Evolutionary conservation across 2,888 invertebrate species (phyloP).

Genomic region (Archaeoteleia sp.): DNA sequence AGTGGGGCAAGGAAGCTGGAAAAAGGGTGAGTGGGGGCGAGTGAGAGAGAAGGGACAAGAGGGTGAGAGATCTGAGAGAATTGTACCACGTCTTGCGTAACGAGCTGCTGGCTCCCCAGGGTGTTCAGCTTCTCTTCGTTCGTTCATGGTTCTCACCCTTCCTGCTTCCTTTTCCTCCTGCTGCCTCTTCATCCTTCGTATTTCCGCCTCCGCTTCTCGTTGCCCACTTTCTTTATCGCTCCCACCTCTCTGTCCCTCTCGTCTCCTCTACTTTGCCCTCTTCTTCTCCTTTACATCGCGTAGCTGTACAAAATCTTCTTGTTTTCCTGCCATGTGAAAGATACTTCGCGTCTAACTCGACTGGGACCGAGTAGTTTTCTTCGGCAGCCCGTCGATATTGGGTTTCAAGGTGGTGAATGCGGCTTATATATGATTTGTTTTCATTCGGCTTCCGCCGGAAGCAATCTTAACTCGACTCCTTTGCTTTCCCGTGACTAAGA

Average conservation of each 20-base stretch:
- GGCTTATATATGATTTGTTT: constrained; percentile 59
- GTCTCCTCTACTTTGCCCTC: constrained; percentile 22
- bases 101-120: constrained; percentile 73
- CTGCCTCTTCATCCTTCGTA: constrained; percentile 27
- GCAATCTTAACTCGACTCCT: constrained; percentile 37
- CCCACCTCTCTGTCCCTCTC: constrained; percentile 24
- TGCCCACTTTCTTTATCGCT: constrained; percentile 42
- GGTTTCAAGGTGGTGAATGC: constrained; percentile 46
- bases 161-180: background rate
- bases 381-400: constrained; percentile 48
- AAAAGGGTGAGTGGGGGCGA: constrained; percentile 31
- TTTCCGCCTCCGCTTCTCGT: constrained; percentile 55
- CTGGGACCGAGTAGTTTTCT: constrained; percentile 15
- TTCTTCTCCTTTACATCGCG: constrained; percentile 52
- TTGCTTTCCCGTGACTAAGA: constrained; percentile 20
- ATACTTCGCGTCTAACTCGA: constrained; percentile 57
- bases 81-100: constrained; percentile 71
- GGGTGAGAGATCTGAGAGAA: constrained; percentile 59
- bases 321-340: constrained; percentile 61
- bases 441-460: constrained; percentile 55
- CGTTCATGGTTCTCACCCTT: constrained; percentile 21
- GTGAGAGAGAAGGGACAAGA: constrained; percentile 37
- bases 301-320: constrained; percentile 58
- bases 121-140: constrained; percentile 66
- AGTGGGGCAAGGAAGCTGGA: constrained; percentile 40